Percentiles rank a stretch among this genome's conserved stretches.
Conservation (phyloP, 2,888 invertebrate genomes). For the Drosophila aldrichi region DNA sequence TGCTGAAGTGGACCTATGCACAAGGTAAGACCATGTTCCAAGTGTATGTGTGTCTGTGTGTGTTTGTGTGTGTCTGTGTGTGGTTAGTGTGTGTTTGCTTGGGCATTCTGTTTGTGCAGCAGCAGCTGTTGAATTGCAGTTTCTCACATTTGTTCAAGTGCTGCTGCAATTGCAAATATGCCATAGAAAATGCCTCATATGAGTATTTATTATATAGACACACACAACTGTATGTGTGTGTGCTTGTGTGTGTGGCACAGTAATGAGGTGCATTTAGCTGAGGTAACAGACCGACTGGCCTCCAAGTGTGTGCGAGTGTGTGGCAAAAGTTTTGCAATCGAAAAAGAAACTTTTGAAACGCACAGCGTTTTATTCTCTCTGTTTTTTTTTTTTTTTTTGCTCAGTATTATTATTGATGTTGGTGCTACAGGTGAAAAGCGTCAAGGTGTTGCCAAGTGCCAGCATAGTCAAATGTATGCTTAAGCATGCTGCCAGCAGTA, state of each 20-base stretch:
- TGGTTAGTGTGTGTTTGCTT: constrained; percentile 42
- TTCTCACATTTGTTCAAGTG: constrained; percentile 65
- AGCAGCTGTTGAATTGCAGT: constrained; percentile 52
- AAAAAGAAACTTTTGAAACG: constrained; percentile 45
- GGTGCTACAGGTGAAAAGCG: constrained; percentile 25
- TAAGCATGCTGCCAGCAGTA: constrained; percentile 4
- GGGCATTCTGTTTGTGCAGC: constrained; percentile 68
- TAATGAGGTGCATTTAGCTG: constrained; percentile 76
- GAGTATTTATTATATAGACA: constrained; percentile 48
- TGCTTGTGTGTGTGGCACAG: constrained; percentile 46
- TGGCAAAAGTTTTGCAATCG: constrained; percentile 34
- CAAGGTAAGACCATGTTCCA: constrained; percentile 75
- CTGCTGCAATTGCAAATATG: constrained; percentile 67
- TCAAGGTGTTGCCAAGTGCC: constrained; percentile 52
- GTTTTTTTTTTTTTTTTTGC: not conserved
- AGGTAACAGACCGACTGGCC: constrained; percentile 54
- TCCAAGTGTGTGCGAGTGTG: constrained; percentile 23
- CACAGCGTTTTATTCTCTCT: constrained; percentile 18
- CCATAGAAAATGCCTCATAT: constrained; percentile 71
- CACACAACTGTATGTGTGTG: not conserved
- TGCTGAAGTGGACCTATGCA: constrained; percentile 83
- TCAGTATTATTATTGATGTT: constrained; percentile 29
- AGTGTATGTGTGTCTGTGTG: constrained; percentile 1
- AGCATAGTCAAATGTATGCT: constrained; percentile 14
- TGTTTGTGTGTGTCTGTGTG: constrained; percentile 17